phyloP scores from a whole-genome alignment of 2,797 vertebrate genomes.

The Okamejei kenojei region DNA sequence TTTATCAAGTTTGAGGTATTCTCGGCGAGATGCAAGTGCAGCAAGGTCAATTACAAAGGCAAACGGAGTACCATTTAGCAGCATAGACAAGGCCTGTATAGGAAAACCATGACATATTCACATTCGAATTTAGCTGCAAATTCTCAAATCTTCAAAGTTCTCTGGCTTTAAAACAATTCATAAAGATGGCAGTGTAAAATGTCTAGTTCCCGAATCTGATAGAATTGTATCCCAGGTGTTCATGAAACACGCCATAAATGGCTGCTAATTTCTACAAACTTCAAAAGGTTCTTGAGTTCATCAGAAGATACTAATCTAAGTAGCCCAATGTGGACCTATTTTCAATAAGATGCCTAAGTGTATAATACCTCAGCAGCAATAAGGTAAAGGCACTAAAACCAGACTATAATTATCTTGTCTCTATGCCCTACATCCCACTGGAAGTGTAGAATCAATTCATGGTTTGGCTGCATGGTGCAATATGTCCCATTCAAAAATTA shows the following conservation, averaged over 20 bases:
- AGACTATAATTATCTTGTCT: background rate
- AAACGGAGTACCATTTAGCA: constrained; percentile 99
- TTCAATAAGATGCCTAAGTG: background rate
- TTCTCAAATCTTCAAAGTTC: background rate
- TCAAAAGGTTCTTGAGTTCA: background rate
- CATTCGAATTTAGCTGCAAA: background rate
- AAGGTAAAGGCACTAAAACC: background rate
- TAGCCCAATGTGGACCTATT: background rate
- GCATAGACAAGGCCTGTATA: constrained; percentile 91
- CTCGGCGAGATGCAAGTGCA: constrained; percentile 98
- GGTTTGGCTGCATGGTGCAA: background rate
- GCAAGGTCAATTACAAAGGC: constrained; percentile 99
- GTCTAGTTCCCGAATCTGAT: background rate
- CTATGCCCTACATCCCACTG: background rate
- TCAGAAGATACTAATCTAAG: background rate
- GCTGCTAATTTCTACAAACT: background rate
- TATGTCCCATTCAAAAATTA: background rate
- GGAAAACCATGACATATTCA: background rate
- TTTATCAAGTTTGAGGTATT: constrained; percentile 99
- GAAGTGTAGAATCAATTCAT: background rate
- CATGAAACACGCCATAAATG: background rate
- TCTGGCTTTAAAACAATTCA: background rate
- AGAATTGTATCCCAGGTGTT: background rate
- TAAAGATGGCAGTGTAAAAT: background rate
- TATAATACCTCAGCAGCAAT: background rate